Evolutionary conservation across 2,888 invertebrate species (phyloP).

Genomic region (Epistrophella euchroma): DNA sequence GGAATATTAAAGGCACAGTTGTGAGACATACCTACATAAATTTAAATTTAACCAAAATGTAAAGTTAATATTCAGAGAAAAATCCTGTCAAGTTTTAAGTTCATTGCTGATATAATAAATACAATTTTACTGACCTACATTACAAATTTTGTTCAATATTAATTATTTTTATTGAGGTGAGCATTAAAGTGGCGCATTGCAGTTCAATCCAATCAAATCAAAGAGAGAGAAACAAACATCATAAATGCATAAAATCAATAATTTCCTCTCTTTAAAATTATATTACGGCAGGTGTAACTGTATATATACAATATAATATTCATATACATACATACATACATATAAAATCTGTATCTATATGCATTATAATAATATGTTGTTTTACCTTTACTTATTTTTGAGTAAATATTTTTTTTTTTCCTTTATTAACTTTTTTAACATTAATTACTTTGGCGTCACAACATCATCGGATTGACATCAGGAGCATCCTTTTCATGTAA

Average conservation of each 20-base stretch:
- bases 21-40: too few species aligned
- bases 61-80: too few species aligned
- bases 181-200: neutral
- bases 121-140: neutral
- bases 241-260: slow-evolving; percentile 4
- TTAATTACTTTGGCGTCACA: slow-evolving; percentile 14
- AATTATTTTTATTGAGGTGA: neutral
- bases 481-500: slow-evolving; percentile 49
- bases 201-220: neutral
- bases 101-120: neutral
- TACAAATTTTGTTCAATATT: neutral
- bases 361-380: neutral
- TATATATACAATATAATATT: neutral
- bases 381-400: neutral
- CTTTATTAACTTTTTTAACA: neutral
- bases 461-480: slow-evolving; percentile 15
- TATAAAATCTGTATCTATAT: neutral
- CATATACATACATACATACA: neutral
- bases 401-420: slow-evolving; percentile 7
- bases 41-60: too few species aligned
- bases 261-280: neutral
- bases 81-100: neutral
- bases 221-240: neutral
- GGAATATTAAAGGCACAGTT: too few species aligned
- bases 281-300: neutral